Evolutionary conservation across 2,113 vertebrate genomes (phyloP).

Genomic region (Prolemur simus): DNA sequence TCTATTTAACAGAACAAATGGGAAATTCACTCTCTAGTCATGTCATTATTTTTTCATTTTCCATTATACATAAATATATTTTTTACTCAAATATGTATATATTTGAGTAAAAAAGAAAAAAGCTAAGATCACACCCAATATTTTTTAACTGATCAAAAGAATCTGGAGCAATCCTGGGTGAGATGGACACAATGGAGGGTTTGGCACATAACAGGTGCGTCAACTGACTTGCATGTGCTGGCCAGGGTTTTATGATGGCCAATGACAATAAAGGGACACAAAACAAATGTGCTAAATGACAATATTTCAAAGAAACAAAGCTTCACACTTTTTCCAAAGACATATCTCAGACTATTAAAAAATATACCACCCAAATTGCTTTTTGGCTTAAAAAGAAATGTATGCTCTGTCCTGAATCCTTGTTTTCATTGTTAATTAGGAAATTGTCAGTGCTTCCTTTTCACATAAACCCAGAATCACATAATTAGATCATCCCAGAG

Average conservation of each 20-base stretch:
- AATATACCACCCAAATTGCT: slow-evolving; percentile 58
- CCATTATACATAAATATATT: background rate
- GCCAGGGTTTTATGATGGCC: background rate
- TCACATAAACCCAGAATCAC: slow-evolving; percentile 70
- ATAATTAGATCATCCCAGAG: slow-evolving; percentile 75
- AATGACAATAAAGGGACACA: background rate
- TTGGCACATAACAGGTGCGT: background rate
- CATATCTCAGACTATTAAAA: slow-evolving; percentile 59
- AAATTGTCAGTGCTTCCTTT: slow-evolving; percentile 76
- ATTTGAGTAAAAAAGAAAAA: background rate
- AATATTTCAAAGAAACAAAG: slow-evolving; percentile 14
- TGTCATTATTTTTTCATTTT: slow-evolving; percentile 33
- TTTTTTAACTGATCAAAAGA: slow-evolving; percentile 31
- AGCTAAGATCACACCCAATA: background rate
- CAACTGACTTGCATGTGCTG: background rate
- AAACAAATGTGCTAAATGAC: background rate
- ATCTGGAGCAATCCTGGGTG: background rate
- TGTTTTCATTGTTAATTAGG: slow-evolving; percentile 82
- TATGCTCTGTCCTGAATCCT: slow-evolving; percentile 69
- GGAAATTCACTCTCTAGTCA: slow-evolving; percentile 47
- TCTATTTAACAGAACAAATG: slow-evolving; percentile 55
- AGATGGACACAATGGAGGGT: background rate
- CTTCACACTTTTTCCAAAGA: slow-evolving; percentile 65
- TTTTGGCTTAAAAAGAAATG: slow-evolving; percentile 69
- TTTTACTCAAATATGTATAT: background rate